Evolutionary conservation across 2,113 vertebrate genomes (phyloP), one percentile per base, ranked within the genome.

Genomic region (Oenanthe oenanthe): DNA sequence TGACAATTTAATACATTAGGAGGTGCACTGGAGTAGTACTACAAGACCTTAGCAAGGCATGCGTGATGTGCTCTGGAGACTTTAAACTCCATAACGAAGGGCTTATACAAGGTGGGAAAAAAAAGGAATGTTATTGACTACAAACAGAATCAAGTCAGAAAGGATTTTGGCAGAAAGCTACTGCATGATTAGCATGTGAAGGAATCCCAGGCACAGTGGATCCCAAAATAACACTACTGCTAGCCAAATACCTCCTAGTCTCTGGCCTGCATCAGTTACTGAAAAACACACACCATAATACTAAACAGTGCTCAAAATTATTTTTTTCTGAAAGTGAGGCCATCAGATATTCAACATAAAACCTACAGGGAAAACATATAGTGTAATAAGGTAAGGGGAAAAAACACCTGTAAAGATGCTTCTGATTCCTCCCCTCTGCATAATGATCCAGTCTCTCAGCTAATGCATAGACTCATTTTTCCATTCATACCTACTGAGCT

Each of bases 1-100:
- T 95, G 65, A 94, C 95, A 96, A 87, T 58, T 89, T 75, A 82
- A 85, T 76, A 68, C 28, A 51, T 73, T n/a, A 80, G 74, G 42
- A 88, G 48, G 17, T 70, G 34, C 65, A 54, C 0, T 76, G 72
- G 7, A 76, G 26, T 38, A 65, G 47, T 31, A 43, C 54, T 61
- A 7, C 19, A 58, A 70, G 62, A 89, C 42, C 40, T 75, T 50
- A 70, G 47, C 38, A 40, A 54, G 40, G 51, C 81, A 72, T 12
- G 40, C 56, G 13, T 32, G 42, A 77, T 77, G 32, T 43, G 24
- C 81, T 76, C 62, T 73, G 50, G 38, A 82, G 62, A 77, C 60
- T 68, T 89, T 73, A 56, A 85, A 79, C 63, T 76, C 45, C 40
- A 14, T 12, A 47, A 48, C 32, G 31, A 87, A 72, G 17, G 22